Base-by-base conservation (phyloP, 2,888 invertebrate genomes). In the Neocrepidodera transversa region DNA sequence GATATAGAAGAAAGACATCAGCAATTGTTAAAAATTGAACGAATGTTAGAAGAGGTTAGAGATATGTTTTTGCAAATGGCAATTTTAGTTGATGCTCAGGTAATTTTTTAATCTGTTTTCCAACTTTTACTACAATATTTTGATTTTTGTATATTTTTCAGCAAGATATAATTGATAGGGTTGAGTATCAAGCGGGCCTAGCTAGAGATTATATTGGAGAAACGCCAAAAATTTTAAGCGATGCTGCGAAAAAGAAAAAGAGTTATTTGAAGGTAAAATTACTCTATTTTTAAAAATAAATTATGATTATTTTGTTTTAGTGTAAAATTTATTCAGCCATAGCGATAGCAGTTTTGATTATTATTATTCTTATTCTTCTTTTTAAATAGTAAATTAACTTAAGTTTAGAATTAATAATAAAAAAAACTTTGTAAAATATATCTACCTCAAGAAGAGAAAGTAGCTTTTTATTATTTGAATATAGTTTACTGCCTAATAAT, bases 1-100 rank as follows among this genome's bases (percentile, higher is more conserved):
- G 93, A 92, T 73, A 88, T 93, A 68, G 89, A 93, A 82, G 87
- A 87, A 65, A 84, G 95, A 51, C 93, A 92, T 78, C 86, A 88
- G 69, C 92, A 94, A 80, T 84, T 95, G 67, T 78, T 89, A 68
- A 90, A 91, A 76, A 82, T 94, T 63, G 95, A 95, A 82, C 86
- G 85, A 70, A 87, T 91, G 72, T 86, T 95, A 68, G 78, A 80
- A 38, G 92, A 93, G 76, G 84, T 95, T 57, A 84, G 87, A 71
- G 91, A 91, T 76, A 86, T 95, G 80, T 95, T 95, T 82, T 81
- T 86, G 74, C 90, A 94, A 79, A 89, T 95, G 82, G 91, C 91
- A 38, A 86, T 89, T 78, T 82, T 92, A 50, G 88, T 94, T 20
- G 91, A 92, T 73, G 84, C 85, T 74, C 90, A 90, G 83, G 89